Percentiles rank a stretch among this genome's conserved stretches.
Conservation (phyloP, 2,113 vertebrate species). For the Girardinichthys multiradiatus region DNA sequence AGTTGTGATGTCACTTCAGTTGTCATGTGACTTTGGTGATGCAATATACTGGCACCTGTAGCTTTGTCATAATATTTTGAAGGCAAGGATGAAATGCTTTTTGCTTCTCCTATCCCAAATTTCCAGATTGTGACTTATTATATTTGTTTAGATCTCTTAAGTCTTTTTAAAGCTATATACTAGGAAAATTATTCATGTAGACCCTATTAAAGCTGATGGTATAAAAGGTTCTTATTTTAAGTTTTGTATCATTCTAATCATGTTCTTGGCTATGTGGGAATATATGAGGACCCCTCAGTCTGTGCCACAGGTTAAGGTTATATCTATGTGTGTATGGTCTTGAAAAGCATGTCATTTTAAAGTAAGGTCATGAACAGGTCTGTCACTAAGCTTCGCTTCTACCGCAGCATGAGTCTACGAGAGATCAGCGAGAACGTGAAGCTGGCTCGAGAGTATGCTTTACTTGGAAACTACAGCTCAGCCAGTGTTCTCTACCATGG, state of each 20-base stretch:
- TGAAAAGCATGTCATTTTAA: not conserved
- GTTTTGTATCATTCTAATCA: too few relatives aligned
- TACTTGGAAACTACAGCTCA: slow-evolving; percentile 96
- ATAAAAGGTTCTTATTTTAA: too few relatives aligned
- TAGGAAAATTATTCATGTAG: too few relatives aligned
- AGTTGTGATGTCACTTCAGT: not conserved
- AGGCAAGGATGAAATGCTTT: not conserved
- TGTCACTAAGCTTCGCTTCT: not conserved
- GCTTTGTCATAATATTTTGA: not conserved
- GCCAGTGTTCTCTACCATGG: slow-evolving; percentile 95
- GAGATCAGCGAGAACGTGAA: slow-evolving; percentile 97
- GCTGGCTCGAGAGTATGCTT: slow-evolving; percentile 93
- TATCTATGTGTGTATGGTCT: too few relatives aligned
- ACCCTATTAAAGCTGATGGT: too few relatives aligned
- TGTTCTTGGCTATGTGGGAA: too few relatives aligned
- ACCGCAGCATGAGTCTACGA: slow-evolving; percentile 89
- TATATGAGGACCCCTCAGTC: too few relatives aligned
- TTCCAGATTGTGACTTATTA: too few relatives aligned
- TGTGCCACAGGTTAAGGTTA: too few relatives aligned
- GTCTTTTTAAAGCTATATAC: too few relatives aligned
- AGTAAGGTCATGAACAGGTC: not conserved
- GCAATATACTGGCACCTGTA: not conserved
- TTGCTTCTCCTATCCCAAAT: not conserved
- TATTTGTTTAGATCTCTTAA: too few relatives aligned
- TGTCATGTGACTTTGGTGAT: not conserved